Evolutionary conservation across 2,113 vertebrate genomes (phyloP).

Genomic region (Hassar affinis): DNA sequence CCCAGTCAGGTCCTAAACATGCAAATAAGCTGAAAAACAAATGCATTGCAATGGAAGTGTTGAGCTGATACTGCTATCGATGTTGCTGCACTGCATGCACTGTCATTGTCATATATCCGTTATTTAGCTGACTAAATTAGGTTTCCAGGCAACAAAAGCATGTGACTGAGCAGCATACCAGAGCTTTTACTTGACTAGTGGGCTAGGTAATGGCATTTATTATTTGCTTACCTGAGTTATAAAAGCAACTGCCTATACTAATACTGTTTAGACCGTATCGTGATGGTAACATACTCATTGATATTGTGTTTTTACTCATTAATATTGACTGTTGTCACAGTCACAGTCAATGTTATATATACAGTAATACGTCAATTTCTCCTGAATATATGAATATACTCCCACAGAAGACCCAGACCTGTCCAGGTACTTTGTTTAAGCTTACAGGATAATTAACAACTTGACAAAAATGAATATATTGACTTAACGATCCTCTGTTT

Average conservation of each 20-base stretch:
- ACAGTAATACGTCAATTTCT: background rate
- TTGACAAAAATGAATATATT: slow-evolving; percentile 46
- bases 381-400: background rate
- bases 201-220: background rate
- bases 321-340: background rate
- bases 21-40: background rate
- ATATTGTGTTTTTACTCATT: background rate
- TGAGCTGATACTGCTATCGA: background rate
- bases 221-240: background rate
- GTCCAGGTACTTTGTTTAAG: background rate
- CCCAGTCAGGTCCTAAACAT: background rate
- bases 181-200: background rate
- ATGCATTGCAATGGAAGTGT: background rate
- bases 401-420: background rate
- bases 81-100: background rate
- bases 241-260: too few species aligned
- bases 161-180: background rate
- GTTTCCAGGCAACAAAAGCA: background rate
- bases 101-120: background rate
- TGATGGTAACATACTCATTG: too few species aligned
- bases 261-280: background rate
- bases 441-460: slow-evolving; percentile 38
- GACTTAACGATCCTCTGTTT: slow-evolving; percentile 34
- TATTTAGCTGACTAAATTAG: background rate
- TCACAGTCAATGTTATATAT: background rate